Conservation (phyloP, 2,888 invertebrate genomes). For the Prenolepis imparis region DNA sequence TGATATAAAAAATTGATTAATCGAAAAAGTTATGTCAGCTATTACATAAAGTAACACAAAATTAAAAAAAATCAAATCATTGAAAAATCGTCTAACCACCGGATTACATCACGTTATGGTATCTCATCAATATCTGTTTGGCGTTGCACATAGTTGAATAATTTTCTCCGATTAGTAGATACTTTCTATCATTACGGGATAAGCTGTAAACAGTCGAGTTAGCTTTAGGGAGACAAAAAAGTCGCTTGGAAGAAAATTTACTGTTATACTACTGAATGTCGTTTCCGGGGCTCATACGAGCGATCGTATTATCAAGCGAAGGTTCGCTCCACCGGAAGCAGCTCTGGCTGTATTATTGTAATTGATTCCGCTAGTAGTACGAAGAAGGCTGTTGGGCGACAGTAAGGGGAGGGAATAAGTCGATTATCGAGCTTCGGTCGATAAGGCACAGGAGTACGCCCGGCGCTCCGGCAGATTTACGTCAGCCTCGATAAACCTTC, state of each 20-base stretch:
- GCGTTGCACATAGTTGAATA: slow-evolving; percentile 3
- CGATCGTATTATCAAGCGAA: slow-evolving; percentile 68
- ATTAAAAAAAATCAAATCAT: background rate
- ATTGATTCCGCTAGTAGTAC: slow-evolving; percentile 70
- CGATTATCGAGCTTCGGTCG: slow-evolving; percentile 77
- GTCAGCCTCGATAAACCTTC: slow-evolving; percentile 83
- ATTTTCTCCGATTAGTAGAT: background rate
- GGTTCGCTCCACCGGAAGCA: slow-evolving; percentile 66
- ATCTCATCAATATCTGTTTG: slow-evolving; percentile 8
- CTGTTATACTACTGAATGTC: slow-evolving; percentile 28
- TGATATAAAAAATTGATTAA: slow-evolving; percentile 3
- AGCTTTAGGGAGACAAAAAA: slow-evolving; percentile 38
- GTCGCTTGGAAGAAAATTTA: slow-evolving; percentile 34
- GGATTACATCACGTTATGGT: background rate
- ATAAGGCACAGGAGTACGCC: slow-evolving; percentile 76
- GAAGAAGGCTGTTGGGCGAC: slow-evolving; percentile 36
- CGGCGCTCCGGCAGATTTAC: slow-evolving; percentile 82
- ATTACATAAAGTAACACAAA: background rate
- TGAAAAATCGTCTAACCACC: background rate
- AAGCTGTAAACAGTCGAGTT: slow-evolving; percentile 36
- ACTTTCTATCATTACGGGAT: background rate
- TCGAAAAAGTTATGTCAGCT: background rate
- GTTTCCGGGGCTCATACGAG: slow-evolving; percentile 45
- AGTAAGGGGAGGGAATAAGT: slow-evolving; percentile 69
- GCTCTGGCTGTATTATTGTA: slow-evolving; percentile 73